Base-by-base conservation (phyloP, 2,113 vertebrate species). In the Globicephala melas region DNA sequence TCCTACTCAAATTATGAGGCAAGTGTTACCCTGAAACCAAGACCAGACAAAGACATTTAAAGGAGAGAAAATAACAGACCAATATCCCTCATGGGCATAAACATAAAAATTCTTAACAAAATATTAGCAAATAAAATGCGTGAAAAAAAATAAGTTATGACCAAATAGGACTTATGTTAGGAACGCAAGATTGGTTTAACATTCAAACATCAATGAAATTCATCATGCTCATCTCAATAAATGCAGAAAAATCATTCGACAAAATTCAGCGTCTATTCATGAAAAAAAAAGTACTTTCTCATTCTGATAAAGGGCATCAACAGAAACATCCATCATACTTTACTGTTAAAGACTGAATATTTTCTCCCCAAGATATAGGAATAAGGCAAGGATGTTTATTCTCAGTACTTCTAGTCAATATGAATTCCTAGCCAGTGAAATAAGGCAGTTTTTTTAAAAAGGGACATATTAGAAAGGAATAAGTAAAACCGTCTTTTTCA, bases 1-100 rank as follows among this genome's bases (percentile, higher is more conserved):
- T 86, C 67, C 41, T 68, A 23, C 9, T 62, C 62, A 68, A 83
- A n/a, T 89, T 41, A 41, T 62, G 60, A 89, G 85, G 62, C 15
- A 21, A 62, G 20, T 41, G 70, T 70, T 77, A 70, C 33, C 68
- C 91, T 86, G 50, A 62, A 83, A 76, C 58, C 33, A 81, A 92
- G 33, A 86, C 62, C 58, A 95, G 47, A 58, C 36, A 38, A 95
- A 85, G n/a, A 63, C 63, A 95, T 62, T 86, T 80, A 79, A 91
- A 85, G 62, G 76, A 91, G 33, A 86, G 50, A n/a, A 63, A 86
- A 70, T 38, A 41, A 67, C 25, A 83, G 77, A 82, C 33, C 10
- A 50, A 9, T 89, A 81, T 89, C 8, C 23, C 60, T 60, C 23
- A 23, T 28, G 26, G 77, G 53, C 31, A 60, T 67, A 58, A 76